Conservation (phyloP, 1,140 invertebrate genomes). For the Drosophila willistoni region DNA sequence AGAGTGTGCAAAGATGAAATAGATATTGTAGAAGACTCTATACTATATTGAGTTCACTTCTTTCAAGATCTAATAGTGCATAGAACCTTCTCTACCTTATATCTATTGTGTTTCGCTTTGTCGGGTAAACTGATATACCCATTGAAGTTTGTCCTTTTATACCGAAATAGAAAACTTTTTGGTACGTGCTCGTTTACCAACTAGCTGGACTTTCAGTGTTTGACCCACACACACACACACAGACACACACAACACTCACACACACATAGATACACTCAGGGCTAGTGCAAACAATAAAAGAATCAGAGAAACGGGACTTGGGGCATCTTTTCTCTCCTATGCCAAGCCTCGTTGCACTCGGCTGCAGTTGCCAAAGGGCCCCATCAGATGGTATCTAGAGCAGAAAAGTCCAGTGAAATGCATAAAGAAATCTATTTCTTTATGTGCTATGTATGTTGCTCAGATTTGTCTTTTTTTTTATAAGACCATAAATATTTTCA, state of each 20-base stretch:
- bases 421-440: slow-evolving; percentile 39
- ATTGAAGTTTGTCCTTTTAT: neutral
- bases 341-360: slow-evolving; percentile 73
- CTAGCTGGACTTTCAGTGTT: slow-evolving; percentile 51
- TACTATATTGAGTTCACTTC: no score
- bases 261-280: neutral
- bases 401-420: slow-evolving; percentile 64
- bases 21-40: no score
- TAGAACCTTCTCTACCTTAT: no score
- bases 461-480: slow-evolving; percentile 12
- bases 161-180: slow-evolving; percentile 21
- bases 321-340: slow-evolving; percentile 45
- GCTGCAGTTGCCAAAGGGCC: slow-evolving; percentile 70
- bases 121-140: neutral
- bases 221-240: slow-evolving; percentile 33
- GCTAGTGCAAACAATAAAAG: slow-evolving; percentile 1
- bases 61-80: no score
- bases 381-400: slow-evolving; percentile 59
- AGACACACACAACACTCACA: neutral
- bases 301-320: slow-evolving; percentile 22
- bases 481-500: slow-evolving; percentile 31
- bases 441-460: slow-evolving; percentile 7
- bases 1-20: no score
- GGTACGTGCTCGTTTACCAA: slow-evolving; percentile 53
- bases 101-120: neutral